These are phyloP conservation scores for Amyelois transitella DNA, from an alignment of 1,140 invertebrate species.

Conservation along the genomic window DNA sequence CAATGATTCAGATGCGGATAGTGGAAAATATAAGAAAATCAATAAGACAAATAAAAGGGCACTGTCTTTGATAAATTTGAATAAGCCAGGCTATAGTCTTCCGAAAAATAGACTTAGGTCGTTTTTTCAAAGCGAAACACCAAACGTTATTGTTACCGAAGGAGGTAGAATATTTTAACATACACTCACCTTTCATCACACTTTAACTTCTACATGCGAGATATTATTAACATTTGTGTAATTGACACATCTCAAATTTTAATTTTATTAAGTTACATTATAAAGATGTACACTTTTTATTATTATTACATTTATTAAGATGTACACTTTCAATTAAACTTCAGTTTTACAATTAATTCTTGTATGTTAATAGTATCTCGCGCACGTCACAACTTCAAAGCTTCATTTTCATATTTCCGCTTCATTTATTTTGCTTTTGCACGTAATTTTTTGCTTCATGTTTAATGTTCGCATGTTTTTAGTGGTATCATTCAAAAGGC, in stretches of 20 bases:
- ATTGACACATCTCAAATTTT: neutral
- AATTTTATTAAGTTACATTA: no score
- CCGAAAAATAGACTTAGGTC: slow-evolving; percentile 55
- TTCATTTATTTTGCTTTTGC: slow-evolving; percentile 15
- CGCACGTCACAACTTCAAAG: neutral
- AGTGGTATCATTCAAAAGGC: slow-evolving; percentile 72
- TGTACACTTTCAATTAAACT: no score
- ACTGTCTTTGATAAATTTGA: slow-evolving; percentile 53
- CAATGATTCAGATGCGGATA: slow-evolving; percentile 53
- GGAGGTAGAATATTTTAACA: slow-evolving; percentile 57
- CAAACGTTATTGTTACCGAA: slow-evolving; percentile 69
- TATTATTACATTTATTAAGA: no score
- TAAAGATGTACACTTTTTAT: no score
- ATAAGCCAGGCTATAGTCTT: slow-evolving; percentile 44
- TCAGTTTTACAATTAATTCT: no score
- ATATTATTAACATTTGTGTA: neutral
- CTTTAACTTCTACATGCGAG: neutral
- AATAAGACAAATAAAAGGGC: slow-evolving; percentile 66
- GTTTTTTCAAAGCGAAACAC: slow-evolving; percentile 64
- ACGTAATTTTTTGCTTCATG: slow-evolving; percentile 20
- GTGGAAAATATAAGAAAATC: slow-evolving; percentile 63
- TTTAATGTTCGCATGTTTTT: slow-evolving; percentile 59
- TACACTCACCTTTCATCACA: neutral
- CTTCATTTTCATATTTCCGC: neutral
- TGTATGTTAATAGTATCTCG: neutral